Base-by-base conservation (phyloP, 2,888 invertebrate species). In the Autographa pulchrina region DNA sequence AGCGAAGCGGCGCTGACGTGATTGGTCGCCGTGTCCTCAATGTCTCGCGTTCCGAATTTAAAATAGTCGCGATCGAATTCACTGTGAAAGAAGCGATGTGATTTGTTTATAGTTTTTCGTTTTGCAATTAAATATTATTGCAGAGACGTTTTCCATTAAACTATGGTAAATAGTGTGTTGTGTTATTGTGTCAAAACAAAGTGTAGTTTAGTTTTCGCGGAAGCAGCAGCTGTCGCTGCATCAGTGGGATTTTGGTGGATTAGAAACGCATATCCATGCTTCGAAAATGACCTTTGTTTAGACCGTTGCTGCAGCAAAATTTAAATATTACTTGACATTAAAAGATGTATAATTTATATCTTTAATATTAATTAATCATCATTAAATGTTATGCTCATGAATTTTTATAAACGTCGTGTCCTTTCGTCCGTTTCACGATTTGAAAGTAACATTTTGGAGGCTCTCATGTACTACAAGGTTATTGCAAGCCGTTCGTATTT, bases 1-100 rank as follows among this genome's bases (percentile, higher is more conserved):
- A 93, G 94, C 94, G 94, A 89, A 90, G 92, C 92, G 93, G 88
- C 92, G 92, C 90, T 88, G 90, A 88, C 91, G 94, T 91, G 94
- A 93, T 92, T 92, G 92, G 95, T 91, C 90, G 94, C 81, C 75
- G 86, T 81, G 85, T 75, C 80, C 70, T 74, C 79, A 71, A 87
- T 88, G 85, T 85, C 81, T 88, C 89, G 90, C 90, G 90, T 89
- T 88, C 83, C 83, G 88, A 91, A 92, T 93, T 90, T 86, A 90
- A 91, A 93, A 90, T 91, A 89, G 90, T 89, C 90, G 90, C 92
- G 94, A 92, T 91, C 92, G 90, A 89, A 81, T 89, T 89, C 18
- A 73, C 38, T 81, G 88, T 87, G 88, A 86, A 74, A 88, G 83
- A 90, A 89, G 86, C 88, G 86, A 89, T 90, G 92, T 90, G 88